Evolutionary conservation across 2,888 invertebrate species (phyloP).

Genomic region (Masnerella sp.): DNA sequence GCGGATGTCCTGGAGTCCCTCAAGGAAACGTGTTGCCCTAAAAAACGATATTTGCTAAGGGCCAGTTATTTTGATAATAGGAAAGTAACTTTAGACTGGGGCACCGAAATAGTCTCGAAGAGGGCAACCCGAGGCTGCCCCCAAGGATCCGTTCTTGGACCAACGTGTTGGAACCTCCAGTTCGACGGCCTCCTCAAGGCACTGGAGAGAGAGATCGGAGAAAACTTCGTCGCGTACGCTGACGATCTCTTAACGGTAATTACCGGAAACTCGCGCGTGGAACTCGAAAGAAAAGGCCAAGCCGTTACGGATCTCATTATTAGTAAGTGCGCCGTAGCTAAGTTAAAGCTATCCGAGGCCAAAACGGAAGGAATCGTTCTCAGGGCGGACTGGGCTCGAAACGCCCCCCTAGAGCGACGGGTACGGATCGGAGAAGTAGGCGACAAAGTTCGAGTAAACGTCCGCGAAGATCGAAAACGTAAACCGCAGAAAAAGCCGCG

Average conservation of each 20-base stretch:
- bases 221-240: slow-evolving; percentile 49
- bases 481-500: background rate
- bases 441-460: background rate
- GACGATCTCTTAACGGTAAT: slow-evolving; percentile 45
- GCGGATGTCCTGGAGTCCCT: too few species aligned
- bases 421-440: background rate
- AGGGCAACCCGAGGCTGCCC: slow-evolving; percentile 29
- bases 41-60: slow-evolving; percentile 36
- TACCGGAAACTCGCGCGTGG: slow-evolving; percentile 16
- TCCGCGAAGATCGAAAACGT: background rate
- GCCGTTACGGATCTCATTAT: slow-evolving; percentile 14
- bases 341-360: slow-evolving; percentile 31
- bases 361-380: slow-evolving; percentile 24
- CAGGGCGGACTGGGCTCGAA: background rate
- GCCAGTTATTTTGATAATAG: slow-evolving; percentile 35
- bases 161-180: slow-evolving; percentile 56
- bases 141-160: slow-evolving; percentile 57
- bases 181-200: slow-evolving; percentile 51
- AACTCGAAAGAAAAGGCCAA: slow-evolving; percentile 26
- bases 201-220: slow-evolving; percentile 5
- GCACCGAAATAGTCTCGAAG: slow-evolving; percentile 25
- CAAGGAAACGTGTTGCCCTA: background rate
- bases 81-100: slow-evolving; percentile 1
- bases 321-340: slow-evolving; percentile 3
- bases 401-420: background rate